These are phyloP conservation scores for Gonioctena quinquepunctata DNA, from an alignment of 1,140 invertebrate genomes.

Conservation along the genomic window DNA sequence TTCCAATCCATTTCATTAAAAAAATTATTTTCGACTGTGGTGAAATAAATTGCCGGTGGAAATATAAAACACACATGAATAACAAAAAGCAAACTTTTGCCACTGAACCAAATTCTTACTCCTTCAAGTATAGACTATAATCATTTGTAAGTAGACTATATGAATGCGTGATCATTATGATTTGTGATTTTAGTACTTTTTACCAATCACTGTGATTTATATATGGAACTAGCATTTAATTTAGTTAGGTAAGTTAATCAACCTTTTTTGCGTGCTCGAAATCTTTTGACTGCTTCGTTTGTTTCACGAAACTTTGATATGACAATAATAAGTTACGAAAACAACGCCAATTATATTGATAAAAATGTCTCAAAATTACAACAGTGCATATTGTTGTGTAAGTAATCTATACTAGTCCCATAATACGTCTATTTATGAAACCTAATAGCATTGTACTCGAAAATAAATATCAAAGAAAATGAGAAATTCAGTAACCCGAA, in stretches of 20 bases:
- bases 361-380: not conserved
- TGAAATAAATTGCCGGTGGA: too few relatives aligned
- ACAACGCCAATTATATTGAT: not conserved
- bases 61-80: too few relatives aligned
- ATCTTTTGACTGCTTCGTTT: constrained; percentile 12
- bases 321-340: constrained; percentile 8
- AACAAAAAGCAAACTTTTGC: too few relatives aligned
- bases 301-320: not conserved
- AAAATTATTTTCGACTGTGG: too few relatives aligned
- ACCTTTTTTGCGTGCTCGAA: not conserved
- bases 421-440: constrained; percentile 12
- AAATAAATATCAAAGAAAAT: not conserved
- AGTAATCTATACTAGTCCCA: constrained; percentile 18
- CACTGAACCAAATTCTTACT: not conserved
- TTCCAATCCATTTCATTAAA: too few relatives aligned
- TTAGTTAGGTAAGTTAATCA: not conserved
- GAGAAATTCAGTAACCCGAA: not conserved
- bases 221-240: not conserved
- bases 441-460: constrained; percentile 14
- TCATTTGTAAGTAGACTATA: not conserved
- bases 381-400: not conserved
- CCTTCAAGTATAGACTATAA: not conserved
- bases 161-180: not conserved
- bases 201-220: constrained; percentile 20
- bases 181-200: constrained; percentile 12